Base-by-base conservation (phyloP, 2,797 vertebrate genomes). In the Psittacula echo region DNA sequence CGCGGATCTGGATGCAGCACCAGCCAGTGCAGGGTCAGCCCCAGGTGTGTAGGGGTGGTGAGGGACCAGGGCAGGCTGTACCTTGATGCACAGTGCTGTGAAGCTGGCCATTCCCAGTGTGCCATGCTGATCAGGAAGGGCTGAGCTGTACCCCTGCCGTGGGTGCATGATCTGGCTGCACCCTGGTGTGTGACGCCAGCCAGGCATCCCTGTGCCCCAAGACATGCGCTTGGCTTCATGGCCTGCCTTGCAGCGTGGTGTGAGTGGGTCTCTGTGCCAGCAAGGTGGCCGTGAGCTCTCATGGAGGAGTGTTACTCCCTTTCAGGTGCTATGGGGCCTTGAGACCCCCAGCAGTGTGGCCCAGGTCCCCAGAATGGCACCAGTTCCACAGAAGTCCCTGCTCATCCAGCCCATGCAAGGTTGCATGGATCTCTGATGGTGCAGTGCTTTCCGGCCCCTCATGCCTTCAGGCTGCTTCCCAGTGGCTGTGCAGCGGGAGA, bases 141-240 rank as follows among this genome's bases (percentile, higher is more conserved):
- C 65, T 83, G 79, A 70, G n/a, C 61, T 22, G 29, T 6, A 42
- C 12, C 50, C 22, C 32, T 34, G 61, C 56, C 3, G 0, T 21
- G 61, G 45, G 26, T 37, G 62, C 50, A 18, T 61, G 68, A n/a
- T 30, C 60, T 13, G 78, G 22, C 42, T 44, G 67, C 15, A 13
- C 4, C 21, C n/a, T 0, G 0, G 8, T 2, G 16, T 13, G n/a
- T 1, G 1, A 34, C 18, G 24, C 30, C 7, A 4, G 19, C 37
- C 91, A 41, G 47, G 39, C 11, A 62, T 2, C 44, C 51, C 42
- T n/a, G 61, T 58, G 19, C 7, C 29, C 39, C n/a, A 18, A 34
- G 0, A 12, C 6, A 32, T 29, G 14, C 13, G 29, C 61, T 26
- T 0, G 1, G 45, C 7, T 6, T 54, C 21, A 4, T 2, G 13